phyloP scores from a whole-genome alignment of 2,888 invertebrate genomes.

The Calliopum simillimum region DNA sequence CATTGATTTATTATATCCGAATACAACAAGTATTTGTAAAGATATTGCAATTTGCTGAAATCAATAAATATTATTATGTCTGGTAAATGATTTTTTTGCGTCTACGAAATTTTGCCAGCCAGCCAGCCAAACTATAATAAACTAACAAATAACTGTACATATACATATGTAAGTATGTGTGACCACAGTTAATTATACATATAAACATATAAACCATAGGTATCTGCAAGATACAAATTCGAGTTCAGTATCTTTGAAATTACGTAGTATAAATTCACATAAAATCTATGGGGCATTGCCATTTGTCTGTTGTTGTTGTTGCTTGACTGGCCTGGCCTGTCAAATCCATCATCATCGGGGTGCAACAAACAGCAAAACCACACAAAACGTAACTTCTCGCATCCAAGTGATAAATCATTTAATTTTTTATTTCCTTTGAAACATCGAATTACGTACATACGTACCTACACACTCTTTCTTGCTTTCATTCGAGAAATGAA shows the following conservation, averaged over 20 bases:
- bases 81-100: background rate
- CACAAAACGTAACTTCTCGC: conserved; percentile 26
- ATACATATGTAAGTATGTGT: no score
- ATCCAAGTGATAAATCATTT: conserved; percentile 35
- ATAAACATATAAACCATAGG: background rate
- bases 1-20: no score
- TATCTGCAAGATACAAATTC: no score
- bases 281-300: background rate
- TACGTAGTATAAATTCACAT: background rate
- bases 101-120: background rate
- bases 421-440: conserved; percentile 21
- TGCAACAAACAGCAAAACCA: background rate
- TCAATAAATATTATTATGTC: no score
- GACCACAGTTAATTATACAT: background rate
- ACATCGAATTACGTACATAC: conserved; percentile 16
- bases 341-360: conserved; percentile 30
- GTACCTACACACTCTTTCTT: conserved; percentile 39
- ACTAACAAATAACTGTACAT: no score
- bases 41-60: no score
- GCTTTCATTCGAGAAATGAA: conserved; percentile 29
- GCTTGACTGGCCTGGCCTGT: conserved; percentile 9
- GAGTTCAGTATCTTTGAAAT: no score
- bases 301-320: conserved; percentile 1
- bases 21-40: no score
- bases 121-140: background rate